Evolutionary conservation across 2,797 vertebrate genomes (phyloP), one percentile per base, ranked within the genome.

Genomic region (Microhierax caerulescens): DNA sequence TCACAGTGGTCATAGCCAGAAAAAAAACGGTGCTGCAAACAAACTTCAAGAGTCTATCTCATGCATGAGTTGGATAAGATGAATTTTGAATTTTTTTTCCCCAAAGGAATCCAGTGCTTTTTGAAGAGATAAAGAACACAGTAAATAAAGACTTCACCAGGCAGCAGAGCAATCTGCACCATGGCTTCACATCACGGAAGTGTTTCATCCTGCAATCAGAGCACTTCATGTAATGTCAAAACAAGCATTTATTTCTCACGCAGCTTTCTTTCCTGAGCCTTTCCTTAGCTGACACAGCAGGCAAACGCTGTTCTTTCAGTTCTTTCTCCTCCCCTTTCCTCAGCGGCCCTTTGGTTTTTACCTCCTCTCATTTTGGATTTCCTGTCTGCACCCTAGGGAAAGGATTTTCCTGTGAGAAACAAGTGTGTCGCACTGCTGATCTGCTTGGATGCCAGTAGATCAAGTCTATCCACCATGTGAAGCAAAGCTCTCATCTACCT

Each of bases 331-430:
- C 83, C 88, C 85, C 88, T 94, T 96, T 91, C 83, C 83, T 90
- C 60, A 89, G 77, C 15, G 3, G 80, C 74, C 67, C 85, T 94
- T 94, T 89, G 90, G 88, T 82, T 94, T 96, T 95, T 96, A 97
- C 93, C 96, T 97, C 77, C 83, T 94, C 94, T 94, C 54, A 54
- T 85, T 95, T 91, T 95, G 94, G 90, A 97, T 92, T 96, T 97
- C 97, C 96, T 96, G 95, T 32, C 88, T 89, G 75, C 51, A 72
- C 94, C 79, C 95, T 36, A 74, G 92, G 97, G 97, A 95, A 89
- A 79, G 60, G 81, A 91, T 92, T 96, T 94, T 96, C 90, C 94
- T 95, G 88, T 95, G 93, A 89, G 93, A 97, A 97, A 95, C 56
- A 94, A 96, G 95, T 80, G 86, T 80, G 86, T 95, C 86, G 87